These are phyloP conservation scores for Prionchulus punctatus DNA, from an alignment of 2,888 invertebrate species.

Conservation along the genomic window DNA sequence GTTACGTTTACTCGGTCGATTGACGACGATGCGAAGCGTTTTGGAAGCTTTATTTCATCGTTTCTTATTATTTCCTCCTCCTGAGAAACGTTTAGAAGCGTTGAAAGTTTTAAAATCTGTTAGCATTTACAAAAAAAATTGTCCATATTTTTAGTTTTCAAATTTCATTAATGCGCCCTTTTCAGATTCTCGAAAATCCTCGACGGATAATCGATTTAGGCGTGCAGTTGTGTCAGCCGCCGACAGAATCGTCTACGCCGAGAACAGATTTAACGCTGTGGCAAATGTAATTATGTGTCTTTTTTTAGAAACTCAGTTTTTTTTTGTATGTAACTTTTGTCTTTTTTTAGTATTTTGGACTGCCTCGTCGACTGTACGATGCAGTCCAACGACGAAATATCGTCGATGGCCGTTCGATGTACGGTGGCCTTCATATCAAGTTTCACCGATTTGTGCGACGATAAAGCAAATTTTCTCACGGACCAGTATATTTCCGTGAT, in stretches of 20 bases:
- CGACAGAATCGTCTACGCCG: too few relatives aligned
- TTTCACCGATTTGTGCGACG: too few relatives aligned
- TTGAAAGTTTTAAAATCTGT: constrained; percentile 61
- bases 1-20: constrained; percentile 68
- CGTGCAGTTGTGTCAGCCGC: too few relatives aligned
- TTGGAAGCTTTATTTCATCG: constrained; percentile 80
- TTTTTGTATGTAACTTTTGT: background rate
- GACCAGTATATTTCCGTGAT: too few relatives aligned
- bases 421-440: too few relatives aligned
- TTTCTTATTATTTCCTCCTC: constrained; percentile 71
- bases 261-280: background rate
- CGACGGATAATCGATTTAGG: too few relatives aligned
- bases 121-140: constrained; percentile 12
- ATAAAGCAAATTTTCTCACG: too few relatives aligned
- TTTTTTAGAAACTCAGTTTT: background rate
- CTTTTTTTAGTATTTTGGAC: background rate
- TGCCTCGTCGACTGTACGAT: too few relatives aligned
- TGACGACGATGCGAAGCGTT: constrained; percentile 61
- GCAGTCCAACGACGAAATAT: too few relatives aligned
- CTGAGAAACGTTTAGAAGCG: constrained; percentile 66
- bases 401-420: too few relatives aligned
- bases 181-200: background rate
- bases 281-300: background rate
- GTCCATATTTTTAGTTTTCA: background rate
- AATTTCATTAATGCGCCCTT: background rate